Percentiles rank a stretch among this genome's conserved stretches.
These are phyloP conservation scores for Actias luna DNA, from an alignment of 2,888 invertebrate genomes.

Conservation along the genomic window DNA sequence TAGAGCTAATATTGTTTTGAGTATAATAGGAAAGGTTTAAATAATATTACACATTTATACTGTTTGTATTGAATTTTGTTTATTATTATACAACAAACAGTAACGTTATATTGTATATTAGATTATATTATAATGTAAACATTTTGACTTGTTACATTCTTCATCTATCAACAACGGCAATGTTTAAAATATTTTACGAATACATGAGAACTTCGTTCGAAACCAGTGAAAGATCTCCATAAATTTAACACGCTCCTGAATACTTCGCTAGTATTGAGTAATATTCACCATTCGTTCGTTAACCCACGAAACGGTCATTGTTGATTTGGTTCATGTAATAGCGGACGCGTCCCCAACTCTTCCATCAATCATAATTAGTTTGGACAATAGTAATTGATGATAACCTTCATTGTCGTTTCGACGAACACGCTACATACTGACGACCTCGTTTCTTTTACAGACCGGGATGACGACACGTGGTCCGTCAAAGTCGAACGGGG, in stretches of 20 bases:
- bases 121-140: not conserved
- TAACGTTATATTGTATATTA: not conserved
- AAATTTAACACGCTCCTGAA: not conserved
- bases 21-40: not conserved
- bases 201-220: not conserved
- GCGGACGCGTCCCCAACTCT: conserved; percentile 13
- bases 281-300: not conserved
- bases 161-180: conserved; percentile 1
- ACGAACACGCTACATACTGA: not conserved
- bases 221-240: not conserved
- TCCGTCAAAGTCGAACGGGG: conserved; percentile 25
- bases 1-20: not conserved
- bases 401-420: conserved; percentile 7
- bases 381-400: conserved; percentile 17
- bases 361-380: conserved; percentile 17
- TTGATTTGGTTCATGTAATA: conserved; percentile 19
- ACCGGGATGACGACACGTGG: conserved; percentile 35
- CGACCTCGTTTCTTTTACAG: conserved; percentile 45
- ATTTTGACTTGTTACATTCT: conserved; percentile 8
- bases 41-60: not conserved
- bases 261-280: not conserved
- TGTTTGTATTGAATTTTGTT: not conserved
- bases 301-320: conserved; percentile 12
- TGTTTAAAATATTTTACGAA: not conserved
- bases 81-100: not conserved